phyloP scores from a whole-genome alignment of 2,888 invertebrate species.

The Hydrotaea diabolus region DNA sequence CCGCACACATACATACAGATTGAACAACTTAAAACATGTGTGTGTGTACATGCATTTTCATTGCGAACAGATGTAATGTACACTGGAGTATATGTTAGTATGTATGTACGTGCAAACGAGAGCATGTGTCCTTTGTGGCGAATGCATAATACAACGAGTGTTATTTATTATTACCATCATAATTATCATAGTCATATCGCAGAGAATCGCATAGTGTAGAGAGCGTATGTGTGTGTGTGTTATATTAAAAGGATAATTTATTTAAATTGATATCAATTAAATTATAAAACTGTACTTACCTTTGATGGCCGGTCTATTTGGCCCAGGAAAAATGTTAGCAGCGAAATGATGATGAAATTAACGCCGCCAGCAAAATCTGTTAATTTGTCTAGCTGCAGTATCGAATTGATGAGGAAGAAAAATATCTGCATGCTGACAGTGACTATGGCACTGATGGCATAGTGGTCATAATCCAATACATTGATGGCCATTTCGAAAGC shows the following conservation, averaged over 20 bases:
- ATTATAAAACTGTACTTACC: slow-evolving; percentile 78
- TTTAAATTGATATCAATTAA: slow-evolving; percentile 28
- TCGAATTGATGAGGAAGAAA: slow-evolving; percentile 92
- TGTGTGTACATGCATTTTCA: neutral
- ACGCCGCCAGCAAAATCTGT: slow-evolving; percentile 96
- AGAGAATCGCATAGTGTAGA: neutral
- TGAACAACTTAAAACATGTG: neutral
- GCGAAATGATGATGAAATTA: slow-evolving; percentile 93
- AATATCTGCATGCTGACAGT: slow-evolving; percentile 92
- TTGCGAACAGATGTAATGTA: no score
- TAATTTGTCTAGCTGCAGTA: slow-evolving; percentile 93
- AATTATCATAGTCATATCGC: slow-evolving; percentile 4
- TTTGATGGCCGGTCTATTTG: slow-evolving; percentile 87
- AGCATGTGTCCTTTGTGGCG: slow-evolving; percentile 27
- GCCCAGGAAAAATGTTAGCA: slow-evolving; percentile 92
- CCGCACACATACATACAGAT: neutral
- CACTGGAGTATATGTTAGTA: no score
- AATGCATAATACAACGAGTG: slow-evolving; percentile 25
- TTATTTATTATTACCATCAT: neutral
- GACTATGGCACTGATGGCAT: slow-evolving; percentile 92
- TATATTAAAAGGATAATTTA: slow-evolving; percentile 2
- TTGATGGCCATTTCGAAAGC: slow-evolving; percentile 76
- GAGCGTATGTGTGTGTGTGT: neutral
- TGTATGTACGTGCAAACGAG: neutral
- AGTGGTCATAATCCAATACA: slow-evolving; percentile 90